Conservation (phyloP, 2,797 vertebrate genomes). For the Crenuchus spilurus region DNA sequence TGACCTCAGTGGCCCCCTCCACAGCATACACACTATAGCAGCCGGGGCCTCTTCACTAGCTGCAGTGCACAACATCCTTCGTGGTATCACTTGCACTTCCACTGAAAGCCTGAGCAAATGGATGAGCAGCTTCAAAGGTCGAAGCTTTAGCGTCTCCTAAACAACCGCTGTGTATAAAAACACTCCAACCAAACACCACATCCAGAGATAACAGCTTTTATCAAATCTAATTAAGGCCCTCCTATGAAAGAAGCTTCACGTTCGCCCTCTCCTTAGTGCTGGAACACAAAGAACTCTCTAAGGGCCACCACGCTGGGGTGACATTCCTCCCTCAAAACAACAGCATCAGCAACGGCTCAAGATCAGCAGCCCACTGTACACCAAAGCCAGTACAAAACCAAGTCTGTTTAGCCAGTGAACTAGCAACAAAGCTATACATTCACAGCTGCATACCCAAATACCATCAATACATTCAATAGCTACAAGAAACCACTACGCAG, state of each 20-base stretch:
- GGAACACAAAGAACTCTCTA: conserved; percentile 36
- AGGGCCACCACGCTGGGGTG: neutral
- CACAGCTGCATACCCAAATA: no score
- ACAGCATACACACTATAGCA: conserved; percentile 12
- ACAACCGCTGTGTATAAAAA: neutral
- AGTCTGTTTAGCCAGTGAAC: no score
- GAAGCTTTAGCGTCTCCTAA: conserved; percentile 6
- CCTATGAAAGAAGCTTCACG: conserved; percentile 17
- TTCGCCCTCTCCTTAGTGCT: conserved; percentile 14
- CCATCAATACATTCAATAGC: no score
- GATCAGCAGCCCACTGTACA: neutral
- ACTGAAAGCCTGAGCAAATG: neutral
- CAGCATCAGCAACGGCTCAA: neutral
- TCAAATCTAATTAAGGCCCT: conserved; percentile 24
- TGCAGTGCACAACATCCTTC: neutral
- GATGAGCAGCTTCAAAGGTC: neutral
- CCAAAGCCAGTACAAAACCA: neutral
- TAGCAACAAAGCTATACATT: neutral
- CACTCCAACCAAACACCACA: conserved; percentile 13
- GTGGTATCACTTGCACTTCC: conserved; percentile 6
- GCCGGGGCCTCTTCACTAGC: conserved; percentile 3
- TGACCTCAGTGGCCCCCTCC: conserved; percentile 30
- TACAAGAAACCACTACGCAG: no score
- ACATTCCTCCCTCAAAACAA: conserved; percentile 13
- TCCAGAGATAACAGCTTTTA: conserved; percentile 21